Evolutionary conservation across 2,113 vertebrate genomes (phyloP).

Genomic region (Ptychochromis oligacanthus): DNA sequence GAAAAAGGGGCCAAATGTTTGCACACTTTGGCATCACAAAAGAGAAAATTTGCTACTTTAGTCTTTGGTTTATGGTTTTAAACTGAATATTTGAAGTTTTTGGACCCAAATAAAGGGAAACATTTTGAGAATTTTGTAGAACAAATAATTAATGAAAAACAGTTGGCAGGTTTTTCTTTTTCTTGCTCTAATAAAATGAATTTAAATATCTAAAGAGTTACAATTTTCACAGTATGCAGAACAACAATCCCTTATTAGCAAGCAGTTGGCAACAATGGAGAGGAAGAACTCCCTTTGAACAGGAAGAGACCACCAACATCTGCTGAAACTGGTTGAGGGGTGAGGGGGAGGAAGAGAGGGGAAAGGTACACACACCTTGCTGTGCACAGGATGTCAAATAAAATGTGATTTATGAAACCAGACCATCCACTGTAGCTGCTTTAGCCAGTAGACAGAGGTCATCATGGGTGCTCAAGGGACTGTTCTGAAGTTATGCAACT

Average conservation of each 20-base stretch:
- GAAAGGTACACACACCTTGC: neutral
- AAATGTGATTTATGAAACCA: neutral
- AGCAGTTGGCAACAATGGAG: neutral
- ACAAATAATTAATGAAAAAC: neutral
- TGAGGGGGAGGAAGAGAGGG: neutral
- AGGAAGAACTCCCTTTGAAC: neutral
- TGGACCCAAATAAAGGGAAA: neutral
- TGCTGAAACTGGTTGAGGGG: neutral
- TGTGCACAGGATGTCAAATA: neutral
- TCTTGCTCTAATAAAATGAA: neutral
- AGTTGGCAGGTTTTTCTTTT: neutral
- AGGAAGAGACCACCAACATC: neutral
- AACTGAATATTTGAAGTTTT: neutral
- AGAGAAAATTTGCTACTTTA: neutral
- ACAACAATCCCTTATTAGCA: neutral
- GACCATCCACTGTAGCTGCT: accelerated
- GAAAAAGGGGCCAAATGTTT: neutral
- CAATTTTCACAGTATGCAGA: neutral
- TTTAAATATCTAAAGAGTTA: neutral
- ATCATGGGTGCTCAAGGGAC: neutral
- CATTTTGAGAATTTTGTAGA: neutral
- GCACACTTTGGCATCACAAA: neutral
- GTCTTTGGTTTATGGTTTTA: neutral
- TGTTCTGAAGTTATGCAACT: neutral
- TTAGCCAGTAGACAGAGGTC: neutral